Conservation (phyloP, 2,113 vertebrate genomes). For the Sinocyclocheilus maitianheensis region DNA sequence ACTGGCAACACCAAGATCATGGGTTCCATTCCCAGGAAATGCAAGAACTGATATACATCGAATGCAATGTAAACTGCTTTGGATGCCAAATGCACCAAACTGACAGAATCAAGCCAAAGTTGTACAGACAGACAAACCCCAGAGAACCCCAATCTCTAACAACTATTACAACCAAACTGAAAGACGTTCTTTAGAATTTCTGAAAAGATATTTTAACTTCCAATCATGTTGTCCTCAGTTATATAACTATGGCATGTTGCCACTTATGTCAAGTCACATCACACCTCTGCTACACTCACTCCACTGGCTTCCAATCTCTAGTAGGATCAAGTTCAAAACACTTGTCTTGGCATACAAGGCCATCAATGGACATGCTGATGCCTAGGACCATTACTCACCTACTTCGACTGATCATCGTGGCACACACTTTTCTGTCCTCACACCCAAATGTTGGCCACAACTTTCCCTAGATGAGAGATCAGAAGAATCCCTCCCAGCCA, state of each 20-base stretch:
- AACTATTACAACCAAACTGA: neutral
- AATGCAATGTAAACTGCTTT: neutral
- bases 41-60: too few relatives aligned
- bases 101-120: neutral
- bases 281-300: neutral
- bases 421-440: neutral
- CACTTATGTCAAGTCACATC: neutral
- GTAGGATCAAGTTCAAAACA: slow-evolving; percentile 10
- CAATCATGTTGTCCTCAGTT: neutral
- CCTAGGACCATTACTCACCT: neutral
- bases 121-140: neutral
- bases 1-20: neutral
- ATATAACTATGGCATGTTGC: neutral
- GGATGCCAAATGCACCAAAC: neutral
- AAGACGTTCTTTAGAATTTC: neutral
- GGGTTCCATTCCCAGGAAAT: too few relatives aligned
- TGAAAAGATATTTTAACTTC: neutral
- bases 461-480: neutral
- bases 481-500: neutral
- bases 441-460: neutral
- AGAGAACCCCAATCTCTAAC: neutral
- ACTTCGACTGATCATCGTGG: neutral
- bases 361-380: neutral
- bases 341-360: neutral
- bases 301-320: neutral